Evolutionary conservation across 1,140 invertebrate species (phyloP).

Genomic region (Tetragonula clypearis): DNA sequence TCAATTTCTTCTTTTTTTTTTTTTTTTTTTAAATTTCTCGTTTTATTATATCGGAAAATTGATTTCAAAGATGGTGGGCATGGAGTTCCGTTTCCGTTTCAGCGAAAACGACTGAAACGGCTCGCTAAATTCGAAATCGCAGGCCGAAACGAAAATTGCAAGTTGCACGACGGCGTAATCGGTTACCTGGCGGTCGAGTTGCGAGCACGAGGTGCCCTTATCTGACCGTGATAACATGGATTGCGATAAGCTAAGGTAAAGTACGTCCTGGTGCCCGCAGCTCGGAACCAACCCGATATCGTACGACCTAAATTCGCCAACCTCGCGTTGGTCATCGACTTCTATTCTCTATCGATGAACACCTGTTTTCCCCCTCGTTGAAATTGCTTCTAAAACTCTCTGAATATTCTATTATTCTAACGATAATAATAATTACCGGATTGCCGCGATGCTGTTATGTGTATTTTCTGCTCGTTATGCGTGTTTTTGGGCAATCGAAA

Average conservation of each 20-base stretch:
- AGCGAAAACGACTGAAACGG: background rate
- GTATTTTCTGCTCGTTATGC: too few relatives aligned
- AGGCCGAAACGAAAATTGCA: background rate
- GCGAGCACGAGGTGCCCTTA: slow-evolving; percentile 26
- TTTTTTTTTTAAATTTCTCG: too few relatives aligned
- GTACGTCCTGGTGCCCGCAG: slow-evolving; percentile 45
- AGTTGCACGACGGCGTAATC: background rate
- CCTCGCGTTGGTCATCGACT: slow-evolving; percentile 35
- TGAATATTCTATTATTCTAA: too few relatives aligned
- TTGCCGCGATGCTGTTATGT: too few relatives aligned
- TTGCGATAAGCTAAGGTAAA: slow-evolving; percentile 42
- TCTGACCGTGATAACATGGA: slow-evolving; percentile 51
- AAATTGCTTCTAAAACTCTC: background rate
- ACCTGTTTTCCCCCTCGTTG: background rate
- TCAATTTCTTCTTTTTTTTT: background rate
- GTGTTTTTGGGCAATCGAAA: too few relatives aligned
- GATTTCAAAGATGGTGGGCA: rapidly evolving
- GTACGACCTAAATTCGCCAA: slow-evolving; percentile 43
- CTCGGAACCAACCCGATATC: slow-evolving; percentile 23
- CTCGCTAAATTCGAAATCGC: background rate
- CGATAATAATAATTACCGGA: too few relatives aligned
- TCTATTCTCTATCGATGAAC: background rate
- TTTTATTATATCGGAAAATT: background rate
- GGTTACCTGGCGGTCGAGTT: slow-evolving; percentile 40
- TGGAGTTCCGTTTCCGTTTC: too few relatives aligned